Evolutionary conservation across 30 jellyfish, hydroid and myxozoan species (phyloP).

Genomic region (Sanderia malayensis): DNA sequence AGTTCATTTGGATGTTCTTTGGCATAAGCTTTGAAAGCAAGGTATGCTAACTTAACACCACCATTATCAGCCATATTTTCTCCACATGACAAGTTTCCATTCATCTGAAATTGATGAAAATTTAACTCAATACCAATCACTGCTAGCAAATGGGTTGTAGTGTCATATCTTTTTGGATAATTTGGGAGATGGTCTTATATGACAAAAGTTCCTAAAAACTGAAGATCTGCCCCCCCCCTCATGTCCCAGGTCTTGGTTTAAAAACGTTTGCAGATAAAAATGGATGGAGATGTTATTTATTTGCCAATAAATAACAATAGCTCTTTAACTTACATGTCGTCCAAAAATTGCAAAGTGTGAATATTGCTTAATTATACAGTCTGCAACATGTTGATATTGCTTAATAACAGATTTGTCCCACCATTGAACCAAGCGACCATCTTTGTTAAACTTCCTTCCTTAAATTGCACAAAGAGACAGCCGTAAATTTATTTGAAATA

Average conservation of each 20-base stretch:
- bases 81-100: slow-evolving; percentile 59
- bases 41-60: slow-evolving; percentile 62
- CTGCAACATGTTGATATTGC: slow-evolving; percentile 34
- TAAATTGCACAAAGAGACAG: background rate
- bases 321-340: slow-evolving; percentile 47
- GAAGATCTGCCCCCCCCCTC: no score
- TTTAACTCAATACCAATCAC: no score
- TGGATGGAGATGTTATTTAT: no score
- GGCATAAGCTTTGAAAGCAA: slow-evolving; percentile 30
- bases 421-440: slow-evolving; percentile 54
- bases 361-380: slow-evolving; percentile 56
- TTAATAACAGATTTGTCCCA: slow-evolving; percentile 43
- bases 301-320: no score
- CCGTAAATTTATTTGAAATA: no score
- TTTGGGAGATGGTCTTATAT: no score
- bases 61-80: slow-evolving; percentile 77
- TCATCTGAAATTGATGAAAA: slow-evolving; percentile 32
- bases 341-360: slow-evolving; percentile 42
- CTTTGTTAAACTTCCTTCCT: slow-evolving; percentile 61
- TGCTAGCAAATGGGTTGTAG: no score
- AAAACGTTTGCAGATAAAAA: no score
- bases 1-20: slow-evolving; percentile 11
- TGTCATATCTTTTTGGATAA: no score
- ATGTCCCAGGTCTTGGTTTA: no score
- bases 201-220: no score